A percentile compares a stretch with the other conserved stretches of the same genome.
Conservation (phyloP, 2,113 vertebrate species). For the Panurus biarmicus region DNA sequence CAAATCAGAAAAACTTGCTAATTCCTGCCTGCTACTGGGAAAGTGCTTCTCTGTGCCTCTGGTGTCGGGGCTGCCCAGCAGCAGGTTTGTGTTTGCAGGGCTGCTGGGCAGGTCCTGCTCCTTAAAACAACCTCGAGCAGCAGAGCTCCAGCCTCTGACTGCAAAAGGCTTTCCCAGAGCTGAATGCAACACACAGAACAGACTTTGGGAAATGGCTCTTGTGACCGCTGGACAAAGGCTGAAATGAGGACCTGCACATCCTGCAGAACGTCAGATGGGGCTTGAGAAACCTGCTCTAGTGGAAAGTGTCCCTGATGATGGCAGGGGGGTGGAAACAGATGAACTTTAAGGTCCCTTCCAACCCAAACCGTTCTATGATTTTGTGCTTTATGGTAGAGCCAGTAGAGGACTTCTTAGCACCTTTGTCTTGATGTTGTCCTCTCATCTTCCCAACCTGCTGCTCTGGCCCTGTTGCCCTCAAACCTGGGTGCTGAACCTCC, state of each 20-base stretch:
- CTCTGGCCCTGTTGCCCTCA: not conserved
- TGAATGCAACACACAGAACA: accelerated
- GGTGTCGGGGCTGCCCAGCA: not conserved
- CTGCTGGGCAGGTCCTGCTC: not conserved
- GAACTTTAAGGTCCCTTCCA: not conserved
- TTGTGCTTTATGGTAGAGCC: not conserved
- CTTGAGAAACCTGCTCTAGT: not conserved
- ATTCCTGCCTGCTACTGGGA: not conserved
- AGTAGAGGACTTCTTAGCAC: accelerated
- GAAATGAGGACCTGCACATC: not conserved
- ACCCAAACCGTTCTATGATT: not conserved
- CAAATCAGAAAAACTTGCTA: not conserved
- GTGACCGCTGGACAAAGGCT: not conserved
- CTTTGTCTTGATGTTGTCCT: not conserved
- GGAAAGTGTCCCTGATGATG: not conserved
- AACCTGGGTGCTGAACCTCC: not conserved
- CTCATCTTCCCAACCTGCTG: not conserved
- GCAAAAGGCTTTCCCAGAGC: not conserved
- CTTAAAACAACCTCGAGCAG: not conserved
- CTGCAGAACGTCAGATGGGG: accelerated
- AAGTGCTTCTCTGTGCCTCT: not conserved
- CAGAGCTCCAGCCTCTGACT: not conserved
- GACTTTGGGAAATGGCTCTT: not conserved
- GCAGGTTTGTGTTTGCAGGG: not conserved
- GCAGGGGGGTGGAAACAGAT: not conserved